phyloP scores from a whole-genome alignment of 2,888 invertebrate species.

The Nomada fucata region DNA sequence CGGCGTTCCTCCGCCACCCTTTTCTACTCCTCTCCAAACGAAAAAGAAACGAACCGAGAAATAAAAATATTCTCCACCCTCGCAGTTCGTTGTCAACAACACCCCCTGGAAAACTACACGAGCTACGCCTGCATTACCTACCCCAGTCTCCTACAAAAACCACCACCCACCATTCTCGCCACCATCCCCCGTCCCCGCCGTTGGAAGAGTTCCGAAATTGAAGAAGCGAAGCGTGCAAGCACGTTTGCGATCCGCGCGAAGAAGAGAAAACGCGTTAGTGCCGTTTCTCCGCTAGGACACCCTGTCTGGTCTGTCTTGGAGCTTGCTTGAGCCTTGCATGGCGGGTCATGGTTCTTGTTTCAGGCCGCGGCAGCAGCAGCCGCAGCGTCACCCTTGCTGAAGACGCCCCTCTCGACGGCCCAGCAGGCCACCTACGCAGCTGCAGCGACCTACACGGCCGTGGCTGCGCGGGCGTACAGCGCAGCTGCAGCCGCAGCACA shows the following conservation, averaged over 20 bases:
- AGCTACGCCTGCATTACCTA: background rate
- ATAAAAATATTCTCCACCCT: no score
- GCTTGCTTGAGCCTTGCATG: conserved; percentile 83
- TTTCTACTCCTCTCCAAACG: no score
- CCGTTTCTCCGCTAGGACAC: conserved; percentile 54
- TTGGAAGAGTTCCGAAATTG: background rate
- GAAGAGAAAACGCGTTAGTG: conserved; percentile 45
- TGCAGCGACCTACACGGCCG: conserved; percentile 94
- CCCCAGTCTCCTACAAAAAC: background rate
- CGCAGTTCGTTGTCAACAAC: no score
- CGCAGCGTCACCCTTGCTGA: conserved; percentile 91
- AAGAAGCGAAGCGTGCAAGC: background rate
- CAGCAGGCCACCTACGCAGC: conserved; percentile 95
- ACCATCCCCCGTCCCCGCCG: background rate
- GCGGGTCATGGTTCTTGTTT: conserved; percentile 83
- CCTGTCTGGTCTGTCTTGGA: conserved; percentile 69
- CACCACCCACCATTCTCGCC: background rate
- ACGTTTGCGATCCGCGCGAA: background rate
- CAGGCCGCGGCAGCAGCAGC: conserved; percentile 89
- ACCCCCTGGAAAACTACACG: no score
- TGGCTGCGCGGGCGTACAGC: conserved; percentile 92
- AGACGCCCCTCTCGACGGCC: conserved; percentile 92
- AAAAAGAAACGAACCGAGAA: no score
- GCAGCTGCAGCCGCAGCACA: conserved; percentile 90
- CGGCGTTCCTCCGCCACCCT: no score